Conservation (phyloP, 2,113 vertebrate genomes). For the Passer domesticus region DNA sequence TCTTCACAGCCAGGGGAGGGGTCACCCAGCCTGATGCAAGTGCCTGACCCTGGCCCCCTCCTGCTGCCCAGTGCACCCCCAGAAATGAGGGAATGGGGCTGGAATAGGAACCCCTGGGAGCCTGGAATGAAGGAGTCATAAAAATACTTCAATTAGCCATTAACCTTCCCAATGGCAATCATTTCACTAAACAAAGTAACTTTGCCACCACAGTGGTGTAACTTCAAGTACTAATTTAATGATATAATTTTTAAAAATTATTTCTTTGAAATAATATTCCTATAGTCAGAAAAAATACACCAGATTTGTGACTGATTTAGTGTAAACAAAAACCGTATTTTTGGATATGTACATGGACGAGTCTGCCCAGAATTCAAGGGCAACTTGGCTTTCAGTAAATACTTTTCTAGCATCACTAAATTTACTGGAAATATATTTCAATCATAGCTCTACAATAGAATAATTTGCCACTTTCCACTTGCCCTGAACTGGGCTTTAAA, state of each 20-base stretch:
- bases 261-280: conserved; percentile 83
- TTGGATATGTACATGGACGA: conserved; percentile 73
- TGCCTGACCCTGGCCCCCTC: conserved; percentile 25
- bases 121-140: conserved; percentile 73
- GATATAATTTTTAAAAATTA: conserved; percentile 72
- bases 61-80: conserved; percentile 57
- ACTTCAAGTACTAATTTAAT: conserved; percentile 81
- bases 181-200: conserved; percentile 62
- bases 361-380: conserved; percentile 61
- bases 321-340: conserved; percentile 68
- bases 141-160: conserved; percentile 76
- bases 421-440: conserved; percentile 41
- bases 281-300: conserved; percentile 79
- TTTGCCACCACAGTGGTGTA: conserved; percentile 69
- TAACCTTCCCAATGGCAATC: conserved; percentile 71
- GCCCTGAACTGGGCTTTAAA: conserved; percentile 35
- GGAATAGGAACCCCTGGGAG: conserved; percentile 63
- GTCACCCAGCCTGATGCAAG: conserved; percentile 43
- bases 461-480: conserved; percentile 27
- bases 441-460: conserved; percentile 54
- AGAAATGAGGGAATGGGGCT: conserved; percentile 44
- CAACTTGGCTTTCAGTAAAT: conserved; percentile 61
- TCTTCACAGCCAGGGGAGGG: conserved; percentile 41
- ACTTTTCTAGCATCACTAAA: conserved; percentile 16
- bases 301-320: conserved; percentile 73